Evolutionary conservation across 2,797 vertebrate genomes (phyloP).

Genomic region (Staurois parvus): DNA sequence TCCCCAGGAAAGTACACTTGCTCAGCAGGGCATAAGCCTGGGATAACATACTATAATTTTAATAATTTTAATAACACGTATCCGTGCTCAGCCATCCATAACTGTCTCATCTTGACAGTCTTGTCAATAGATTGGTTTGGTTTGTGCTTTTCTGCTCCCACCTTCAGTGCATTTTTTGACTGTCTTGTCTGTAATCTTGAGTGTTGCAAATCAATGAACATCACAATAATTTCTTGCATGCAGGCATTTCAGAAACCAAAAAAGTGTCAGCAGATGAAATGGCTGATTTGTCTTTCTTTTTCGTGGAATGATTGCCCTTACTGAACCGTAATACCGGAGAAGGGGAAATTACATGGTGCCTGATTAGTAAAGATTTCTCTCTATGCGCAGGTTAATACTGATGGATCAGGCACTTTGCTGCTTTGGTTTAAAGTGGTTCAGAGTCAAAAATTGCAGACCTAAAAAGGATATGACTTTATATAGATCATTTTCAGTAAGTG

Average conservation of each 20-base stretch:
- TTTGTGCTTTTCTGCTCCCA: conserved; percentile 5
- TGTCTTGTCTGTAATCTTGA: conserved; percentile 28
- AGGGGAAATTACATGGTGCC: conserved; percentile 43
- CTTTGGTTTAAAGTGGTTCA: neutral
- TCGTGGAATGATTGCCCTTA: conserved; percentile 37
- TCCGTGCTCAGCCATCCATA: conserved; percentile 18
- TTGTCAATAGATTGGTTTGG: conserved; percentile 19
- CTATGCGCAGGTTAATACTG: conserved; percentile 31
- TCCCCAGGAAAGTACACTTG: neutral
- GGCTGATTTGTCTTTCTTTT: conserved; percentile 41
- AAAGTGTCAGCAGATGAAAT: conserved; percentile 43
- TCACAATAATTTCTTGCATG: conserved; percentile 38
- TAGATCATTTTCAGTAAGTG: neutral
- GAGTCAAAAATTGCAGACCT: conserved; percentile 11
- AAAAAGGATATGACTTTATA: neutral
- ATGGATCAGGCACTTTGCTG: conserved; percentile 19
- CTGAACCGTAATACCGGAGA: conserved; percentile 37
- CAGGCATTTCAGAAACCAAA: conserved; percentile 21
- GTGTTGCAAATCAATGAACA: conserved; percentile 41
- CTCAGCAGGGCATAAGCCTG: neutral
- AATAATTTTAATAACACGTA: conserved; percentile 25
- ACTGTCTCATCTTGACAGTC: conserved; percentile 1
- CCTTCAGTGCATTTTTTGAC: neutral
- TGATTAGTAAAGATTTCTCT: conserved; percentile 43
- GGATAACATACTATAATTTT: conserved; percentile 26